A percentile compares a stretch with the other conserved stretches of the same genome.
phyloP scores from a whole-genome alignment of 2,888 invertebrate genomes.

The Eilema sororculum region DNA sequence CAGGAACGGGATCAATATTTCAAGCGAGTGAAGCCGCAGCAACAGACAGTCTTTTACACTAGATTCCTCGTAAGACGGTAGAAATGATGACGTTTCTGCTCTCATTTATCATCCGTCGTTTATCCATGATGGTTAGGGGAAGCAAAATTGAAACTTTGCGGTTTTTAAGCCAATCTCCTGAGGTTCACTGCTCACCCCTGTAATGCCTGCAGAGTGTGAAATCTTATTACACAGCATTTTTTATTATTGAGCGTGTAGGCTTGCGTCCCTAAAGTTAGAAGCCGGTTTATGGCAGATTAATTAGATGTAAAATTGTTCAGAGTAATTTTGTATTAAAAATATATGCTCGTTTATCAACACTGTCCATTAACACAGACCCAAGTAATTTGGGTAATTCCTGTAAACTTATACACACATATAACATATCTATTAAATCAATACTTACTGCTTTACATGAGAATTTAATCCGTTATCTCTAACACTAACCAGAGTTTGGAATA shows the following conservation, averaged over 20 bases:
- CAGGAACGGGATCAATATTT: neutral
- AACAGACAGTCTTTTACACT: conserved; percentile 13
- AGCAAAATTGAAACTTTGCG: conserved; percentile 53
- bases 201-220: conserved; percentile 42
- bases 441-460: too few species aligned
- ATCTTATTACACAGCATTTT: conserved; percentile 50
- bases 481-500: too few species aligned
- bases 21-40: neutral
- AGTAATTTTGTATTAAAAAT: neutral
- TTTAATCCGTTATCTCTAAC: too few species aligned
- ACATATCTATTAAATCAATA: too few species aligned
- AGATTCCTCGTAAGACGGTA: conserved; percentile 37
- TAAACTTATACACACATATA: too few species aligned
- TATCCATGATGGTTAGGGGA: conserved; percentile 45
- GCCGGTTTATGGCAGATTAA: conserved; percentile 15
- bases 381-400: too few species aligned
- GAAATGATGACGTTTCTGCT: conserved; percentile 43
- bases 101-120: conserved; percentile 46
- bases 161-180: conserved; percentile 48
- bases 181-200: conserved; percentile 40
- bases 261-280: conserved; percentile 10
- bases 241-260: conserved; percentile 29
- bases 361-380: neutral
- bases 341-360: neutral
- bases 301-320: neutral